phyloP scores from a whole-genome alignment of 2,888 invertebrate genomes.

The Epirrhoe tristata region DNA sequence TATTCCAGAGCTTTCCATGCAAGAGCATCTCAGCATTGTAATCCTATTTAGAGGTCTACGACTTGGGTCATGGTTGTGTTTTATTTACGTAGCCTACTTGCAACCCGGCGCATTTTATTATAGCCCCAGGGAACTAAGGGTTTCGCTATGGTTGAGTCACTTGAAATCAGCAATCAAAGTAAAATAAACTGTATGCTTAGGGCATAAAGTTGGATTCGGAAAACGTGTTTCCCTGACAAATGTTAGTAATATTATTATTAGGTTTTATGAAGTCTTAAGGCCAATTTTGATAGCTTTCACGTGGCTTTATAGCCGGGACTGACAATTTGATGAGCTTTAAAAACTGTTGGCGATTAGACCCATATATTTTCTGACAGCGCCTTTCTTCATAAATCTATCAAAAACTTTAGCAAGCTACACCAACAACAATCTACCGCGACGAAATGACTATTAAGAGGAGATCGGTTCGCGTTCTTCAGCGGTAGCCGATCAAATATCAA shows the following conservation, averaged over 20 bases:
- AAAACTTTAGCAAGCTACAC: background rate
- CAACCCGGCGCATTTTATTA: conserved; percentile 31
- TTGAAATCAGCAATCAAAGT: background rate
- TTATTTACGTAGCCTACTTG: conserved; percentile 33
- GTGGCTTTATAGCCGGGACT: background rate
- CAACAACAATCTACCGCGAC: background rate
- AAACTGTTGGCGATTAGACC: background rate
- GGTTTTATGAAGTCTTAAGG: background rate
- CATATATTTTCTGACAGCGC: background rate
- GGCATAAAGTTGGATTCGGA: background rate
- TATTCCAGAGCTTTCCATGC: conserved; percentile 13
- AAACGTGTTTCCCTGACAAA: background rate
- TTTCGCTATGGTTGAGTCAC: conserved; percentile 9
- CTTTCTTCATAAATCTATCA: background rate
- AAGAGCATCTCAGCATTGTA: conserved; percentile 27
- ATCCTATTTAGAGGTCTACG: conserved; percentile 30
- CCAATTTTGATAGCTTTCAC: background rate
- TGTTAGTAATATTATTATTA: background rate
- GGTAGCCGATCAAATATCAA: background rate
- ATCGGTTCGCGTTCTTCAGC: too few species aligned
- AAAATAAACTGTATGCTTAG: background rate
- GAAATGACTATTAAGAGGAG: background rate
- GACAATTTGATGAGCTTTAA: background rate
- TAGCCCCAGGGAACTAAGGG: conserved; percentile 21
- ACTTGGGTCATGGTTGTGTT: conserved; percentile 29